Percentiles rank a stretch among this genome's conserved stretches.
These are phyloP conservation scores for Sorex araneus DNA, from an alignment of 2,113 vertebrate genomes.

Conservation along the genomic window DNA sequence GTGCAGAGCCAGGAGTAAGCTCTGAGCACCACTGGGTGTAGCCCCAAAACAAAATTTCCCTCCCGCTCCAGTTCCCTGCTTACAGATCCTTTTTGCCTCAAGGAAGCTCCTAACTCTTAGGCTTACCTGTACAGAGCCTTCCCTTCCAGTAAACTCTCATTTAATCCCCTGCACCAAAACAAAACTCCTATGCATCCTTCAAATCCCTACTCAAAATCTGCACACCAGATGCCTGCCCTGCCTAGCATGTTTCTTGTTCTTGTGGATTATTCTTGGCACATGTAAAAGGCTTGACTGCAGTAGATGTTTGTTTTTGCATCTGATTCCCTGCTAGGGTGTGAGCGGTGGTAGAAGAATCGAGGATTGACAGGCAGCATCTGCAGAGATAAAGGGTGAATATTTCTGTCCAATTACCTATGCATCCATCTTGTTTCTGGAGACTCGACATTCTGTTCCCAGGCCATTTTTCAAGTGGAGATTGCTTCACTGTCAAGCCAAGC, in stretches of 20 bases:
- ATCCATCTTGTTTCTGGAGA: slow-evolving; percentile 54
- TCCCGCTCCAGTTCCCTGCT: neutral
- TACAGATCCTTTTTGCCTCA: slow-evolving; percentile 12
- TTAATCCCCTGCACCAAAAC: too few species aligned
- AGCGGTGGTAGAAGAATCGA: neutral
- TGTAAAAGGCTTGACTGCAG: neutral
- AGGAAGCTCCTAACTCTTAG: neutral
- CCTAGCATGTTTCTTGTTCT: neutral
- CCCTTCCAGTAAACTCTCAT: neutral
- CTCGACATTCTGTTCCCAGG: slow-evolving; percentile 72
- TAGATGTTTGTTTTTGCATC: neutral
- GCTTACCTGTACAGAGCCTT: slow-evolving; percentile 6
- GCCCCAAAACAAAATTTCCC: neutral
- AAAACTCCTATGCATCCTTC: slow-evolving; percentile 52
- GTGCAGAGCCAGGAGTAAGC: too few species aligned
- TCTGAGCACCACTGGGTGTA: too few species aligned
- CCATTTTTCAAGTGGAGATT: slow-evolving; percentile 72
- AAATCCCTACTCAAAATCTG: slow-evolving; percentile 40
- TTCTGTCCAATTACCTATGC: slow-evolving; percentile 62
- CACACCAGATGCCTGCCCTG: neutral
- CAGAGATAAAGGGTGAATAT: slow-evolving; percentile 57
- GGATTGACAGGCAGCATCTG: slow-evolving; percentile 18
- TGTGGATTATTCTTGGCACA: neutral
- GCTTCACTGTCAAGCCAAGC: slow-evolving; percentile 66
- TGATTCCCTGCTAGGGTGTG: neutral